Evolutionary conservation across 2,113 vertebrate genomes (phyloP), one percentile per base, ranked within the genome.

Genomic region (Fulica atra): DNA sequence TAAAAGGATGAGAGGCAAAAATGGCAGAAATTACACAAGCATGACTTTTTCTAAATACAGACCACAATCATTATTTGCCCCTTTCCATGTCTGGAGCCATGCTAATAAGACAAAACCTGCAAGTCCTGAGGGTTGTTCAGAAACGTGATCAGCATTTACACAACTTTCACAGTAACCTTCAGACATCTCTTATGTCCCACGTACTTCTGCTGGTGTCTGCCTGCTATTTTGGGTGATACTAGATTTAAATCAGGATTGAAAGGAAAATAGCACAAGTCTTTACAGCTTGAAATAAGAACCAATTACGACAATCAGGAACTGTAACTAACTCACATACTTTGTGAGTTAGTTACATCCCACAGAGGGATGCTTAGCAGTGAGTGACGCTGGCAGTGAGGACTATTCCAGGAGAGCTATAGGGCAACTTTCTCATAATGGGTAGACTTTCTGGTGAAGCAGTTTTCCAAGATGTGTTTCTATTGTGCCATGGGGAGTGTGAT

Each of bases 21-120:
- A 51, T 26, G 17, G 29, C 29, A 90, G 38, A 95, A 93, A 93
- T 89, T 65, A 65, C 24, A 72, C 18, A 33, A 48, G 25, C 29
- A 88, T 44, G n/a, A 50, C 69, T 94, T 28, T 91, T 88, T 89
- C 87, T 93, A 88, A 91, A 83, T 65, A 54, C 31, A 54, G 66
- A 76, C 7, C 10, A 16, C 13, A 76, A 42, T 57, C 85, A 50
- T 80, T 70, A 57, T 5, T 63, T 73, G 50, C 77, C 14, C 59
- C 36, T 40, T 85, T 82, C 28, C 0, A 1, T 0, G 0, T 63
- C n/a, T 89, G n/a, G 35, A 38, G 9, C 26, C 44, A 54, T 48
- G n/a, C 64, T 72, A 85, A 89, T 65, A 56, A 28, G 29, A 64
- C 23, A 82, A 54, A 77, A 36, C 19, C 21, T 72, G 16, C 60